Evolutionary conservation across 2,888 invertebrate genomes (phyloP), one percentile per base, ranked within the genome.

Genomic region (Dicranocentrus wangi): DNA sequence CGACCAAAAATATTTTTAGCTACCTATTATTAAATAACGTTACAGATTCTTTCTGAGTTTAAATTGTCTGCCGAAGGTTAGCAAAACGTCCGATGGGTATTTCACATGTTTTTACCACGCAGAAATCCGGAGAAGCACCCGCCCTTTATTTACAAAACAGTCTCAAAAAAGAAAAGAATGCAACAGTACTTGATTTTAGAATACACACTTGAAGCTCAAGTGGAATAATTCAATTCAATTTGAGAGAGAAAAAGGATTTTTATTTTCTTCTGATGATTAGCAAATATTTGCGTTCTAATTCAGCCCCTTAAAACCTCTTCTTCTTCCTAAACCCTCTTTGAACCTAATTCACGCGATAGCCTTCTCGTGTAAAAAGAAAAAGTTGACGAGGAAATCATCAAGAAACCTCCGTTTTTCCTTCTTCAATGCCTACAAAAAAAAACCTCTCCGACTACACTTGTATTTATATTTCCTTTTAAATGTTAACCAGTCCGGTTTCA

Each of bases 201-300:
- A 42, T 7, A 65, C 66, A 23, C 19, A 69, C 69, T 23, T 10
- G 25, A 17, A 53, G 21, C 28, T 28, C n/a, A 51, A 61, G 73
- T 51, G 66, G 17, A 51, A 55, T 63, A 70, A 71, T 71, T 70
- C 53, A 78, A 78, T 78, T 78, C 25, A 28, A n/a, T 78, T 69
- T 77, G 25, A 32, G 32, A 32, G 10, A 10, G 2, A 76, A 76
- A 71, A 71, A 61, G 13, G 21, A 68, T 25, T 23, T 47, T 10
- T 25, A n/a, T n/a, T n/a, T n/a, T n/a, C n/a, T 23, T 51, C 68
- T 42, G 81, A 81, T 81, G 72, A 75, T 60, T 81, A 68, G 81
- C 61, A 81, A 81, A 81, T 81, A 81, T 81, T 81, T 81, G 27
- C 81, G 55, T 69, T 81, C 68, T 60, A 32, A 32, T 32, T 32